Conservation (phyloP, 2,113 vertebrate genomes). For the Jaculus jaculus region DNA sequence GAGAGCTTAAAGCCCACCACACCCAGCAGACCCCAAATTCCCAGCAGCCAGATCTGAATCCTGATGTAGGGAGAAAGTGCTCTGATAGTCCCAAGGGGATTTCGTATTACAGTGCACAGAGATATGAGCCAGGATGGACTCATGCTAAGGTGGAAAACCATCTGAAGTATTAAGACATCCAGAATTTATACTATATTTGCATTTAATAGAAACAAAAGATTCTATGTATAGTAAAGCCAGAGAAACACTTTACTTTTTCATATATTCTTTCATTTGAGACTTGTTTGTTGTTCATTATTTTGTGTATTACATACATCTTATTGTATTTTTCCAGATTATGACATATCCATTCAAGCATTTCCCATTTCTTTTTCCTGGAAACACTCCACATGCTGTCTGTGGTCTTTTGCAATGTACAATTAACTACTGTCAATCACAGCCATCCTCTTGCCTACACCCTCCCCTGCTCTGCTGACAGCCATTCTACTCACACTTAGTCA, state of each 20-base stretch:
- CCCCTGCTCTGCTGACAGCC: neutral
- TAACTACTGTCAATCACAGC: neutral
- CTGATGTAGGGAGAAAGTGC: neutral
- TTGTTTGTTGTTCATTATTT: neutral
- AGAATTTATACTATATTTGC: neutral
- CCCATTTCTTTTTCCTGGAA: neutral
- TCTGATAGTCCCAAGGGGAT: neutral
- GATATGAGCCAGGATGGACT: neutral
- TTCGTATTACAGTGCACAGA: neutral
- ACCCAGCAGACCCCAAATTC: neutral
- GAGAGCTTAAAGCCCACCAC: neutral
- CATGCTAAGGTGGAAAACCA: conserved; percentile 3
- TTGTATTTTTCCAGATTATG: neutral
- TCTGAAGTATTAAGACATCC: conserved; percentile 37
- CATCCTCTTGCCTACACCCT: neutral
- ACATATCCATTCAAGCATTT: neutral
- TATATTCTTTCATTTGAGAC: neutral
- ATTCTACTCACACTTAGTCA: neutral
- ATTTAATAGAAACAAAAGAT: conserved; percentile 30
- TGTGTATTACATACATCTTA: neutral
- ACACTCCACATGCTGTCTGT: neutral
- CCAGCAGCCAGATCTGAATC: neutral
- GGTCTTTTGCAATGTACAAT: neutral
- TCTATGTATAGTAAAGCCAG: neutral
- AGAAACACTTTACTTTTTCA: neutral